These are phyloP conservation scores for Neolamprologus falcicula DNA, from an alignment of 2,113 vertebrate genomes.

Conservation along the genomic window DNA sequence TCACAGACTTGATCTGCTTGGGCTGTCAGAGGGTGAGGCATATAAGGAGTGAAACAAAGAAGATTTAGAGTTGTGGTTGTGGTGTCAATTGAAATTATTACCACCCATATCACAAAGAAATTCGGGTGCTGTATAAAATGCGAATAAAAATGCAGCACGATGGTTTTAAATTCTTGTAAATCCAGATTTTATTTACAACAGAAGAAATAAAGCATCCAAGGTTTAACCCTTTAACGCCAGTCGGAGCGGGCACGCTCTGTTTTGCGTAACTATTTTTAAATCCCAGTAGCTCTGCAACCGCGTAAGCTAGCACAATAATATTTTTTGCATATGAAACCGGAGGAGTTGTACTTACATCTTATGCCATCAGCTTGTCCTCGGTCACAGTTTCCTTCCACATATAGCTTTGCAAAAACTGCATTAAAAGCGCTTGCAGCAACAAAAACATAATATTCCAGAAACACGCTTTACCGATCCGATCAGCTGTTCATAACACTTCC, in stretches of 20 bases:
- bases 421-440: no score
- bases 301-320: accelerated
- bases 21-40: neutral
- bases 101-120: neutral
- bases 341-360: no score
- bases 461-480: accelerated
- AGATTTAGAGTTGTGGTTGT: neutral
- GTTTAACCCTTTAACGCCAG: accelerated
- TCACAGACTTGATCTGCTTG: neutral
- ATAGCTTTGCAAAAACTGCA: accelerated
- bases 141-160: neutral
- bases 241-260: accelerated
- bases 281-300: accelerated
- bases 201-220: neutral
- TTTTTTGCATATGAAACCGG: accelerated
- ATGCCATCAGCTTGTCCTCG: no score
- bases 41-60: neutral
- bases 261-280: no score
- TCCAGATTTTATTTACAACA: accelerated
- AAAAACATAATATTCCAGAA: no score
- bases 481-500: no score
- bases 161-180: neutral
- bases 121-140: neutral
- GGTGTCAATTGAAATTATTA: neutral
- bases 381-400: no score